Base-by-base conservation (phyloP, 2,888 invertebrate genomes). In the Lordiphosa fenestrarum region DNA sequence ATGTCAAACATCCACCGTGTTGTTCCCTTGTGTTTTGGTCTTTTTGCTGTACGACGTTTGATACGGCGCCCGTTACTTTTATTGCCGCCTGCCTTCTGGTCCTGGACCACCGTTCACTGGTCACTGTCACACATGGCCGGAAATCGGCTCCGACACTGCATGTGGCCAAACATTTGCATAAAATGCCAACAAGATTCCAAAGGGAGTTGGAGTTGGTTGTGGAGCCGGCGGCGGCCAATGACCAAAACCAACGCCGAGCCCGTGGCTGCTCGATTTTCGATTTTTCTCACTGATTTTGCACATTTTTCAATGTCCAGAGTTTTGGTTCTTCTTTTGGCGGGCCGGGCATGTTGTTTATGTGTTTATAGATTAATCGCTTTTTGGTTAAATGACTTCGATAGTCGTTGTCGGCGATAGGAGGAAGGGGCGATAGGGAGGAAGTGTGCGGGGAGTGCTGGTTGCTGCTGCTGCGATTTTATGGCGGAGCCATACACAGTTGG, bases 321-420 rank as follows among this genome's bases (percentile, higher is more conserved):
- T 47, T 55, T 44, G 42, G 40, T n/a, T 12, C 44, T 39, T 7
- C 36, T 39, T 12, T 52, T 38, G 30, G 30, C 30, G 30, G 30
- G 53, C 63, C 53, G 80, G 73, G 74, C 69, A 70, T 84, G 86
- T 85, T 86, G 86, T 87, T 87, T 87, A 87, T 87, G 85, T 83
- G 86, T 84, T 87, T 84, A 86, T 87, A 86, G 87, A 86, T 87
- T 86, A 87, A 87, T 87, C 87, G 86, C 72, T 84, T 85, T 84
- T 87, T 86, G 82, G 82, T 84, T 86, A 87, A 86, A 87, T 86
- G 87, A 85, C 82, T 87, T 84, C 85, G 74, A 84, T 83, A 72
- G 67, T 73, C 69, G 37, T 7, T 37, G 40, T 7, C 36, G 30
- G 44, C 30, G 13, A 13, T 30, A 6, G 44, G 5, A 12, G 12